Conservation (phyloP, 2,888 invertebrate genomes). For the Acronicta leporina region DNA sequence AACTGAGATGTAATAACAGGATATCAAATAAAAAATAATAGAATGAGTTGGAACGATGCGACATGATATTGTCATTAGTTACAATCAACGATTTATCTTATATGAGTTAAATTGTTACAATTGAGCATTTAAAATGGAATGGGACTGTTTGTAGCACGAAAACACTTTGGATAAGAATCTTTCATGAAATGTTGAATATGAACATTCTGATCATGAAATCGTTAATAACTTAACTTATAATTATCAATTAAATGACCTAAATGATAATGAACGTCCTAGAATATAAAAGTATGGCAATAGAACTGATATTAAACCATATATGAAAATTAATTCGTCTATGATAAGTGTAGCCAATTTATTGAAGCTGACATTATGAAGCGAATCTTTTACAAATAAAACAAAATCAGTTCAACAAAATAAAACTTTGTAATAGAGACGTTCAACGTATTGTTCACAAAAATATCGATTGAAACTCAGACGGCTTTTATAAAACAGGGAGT, state of each 20-base stretch:
- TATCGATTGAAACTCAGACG: conserved; percentile 64
- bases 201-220: too few species aligned
- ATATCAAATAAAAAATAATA: conserved; percentile 53
- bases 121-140: conserved; percentile 40
- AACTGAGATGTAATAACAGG: conserved; percentile 45
- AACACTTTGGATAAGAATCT: not conserved
- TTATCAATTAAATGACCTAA: too few species aligned
- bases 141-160: conserved; percentile 19
- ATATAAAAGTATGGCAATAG: too few species aligned
- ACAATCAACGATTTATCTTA: conserved; percentile 56
- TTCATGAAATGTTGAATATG: too few species aligned
- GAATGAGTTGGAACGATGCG: conserved; percentile 35
- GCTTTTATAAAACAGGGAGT: conserved; percentile 77
- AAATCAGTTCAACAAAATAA: conserved; percentile 21
- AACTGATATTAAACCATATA: too few species aligned
- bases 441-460: conserved; percentile 54
- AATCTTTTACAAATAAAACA: conserved; percentile 10
- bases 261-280: too few species aligned
- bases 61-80: conserved; percentile 52
- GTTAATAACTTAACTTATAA: too few species aligned
- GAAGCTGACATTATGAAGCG: not conserved
- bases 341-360: too few species aligned
- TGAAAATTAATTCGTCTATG: too few species aligned
- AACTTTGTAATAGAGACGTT: conserved; percentile 41
- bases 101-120: conserved; percentile 47